Evolutionary conservation across 2,797 vertebrate species (phyloP).

Genomic region (Anabacerthia variegaticeps): DNA sequence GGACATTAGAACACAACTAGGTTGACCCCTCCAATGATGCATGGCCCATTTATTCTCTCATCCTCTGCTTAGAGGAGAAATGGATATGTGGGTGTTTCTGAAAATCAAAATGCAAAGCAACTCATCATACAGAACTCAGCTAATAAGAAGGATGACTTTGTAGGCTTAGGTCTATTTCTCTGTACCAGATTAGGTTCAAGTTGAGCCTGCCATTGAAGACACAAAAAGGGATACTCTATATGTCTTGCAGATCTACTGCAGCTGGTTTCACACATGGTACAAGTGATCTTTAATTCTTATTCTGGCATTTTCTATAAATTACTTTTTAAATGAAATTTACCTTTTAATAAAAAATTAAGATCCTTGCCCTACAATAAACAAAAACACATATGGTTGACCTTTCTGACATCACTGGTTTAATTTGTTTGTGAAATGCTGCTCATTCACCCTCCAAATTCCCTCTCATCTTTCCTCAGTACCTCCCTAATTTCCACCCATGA

Average conservation of each 20-base stretch:
- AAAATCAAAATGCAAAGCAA: slow-evolving; percentile 14
- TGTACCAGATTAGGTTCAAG: not conserved
- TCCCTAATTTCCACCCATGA: not conserved
- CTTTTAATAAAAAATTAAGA: not conserved
- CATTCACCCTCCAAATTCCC: not conserved
- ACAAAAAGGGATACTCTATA: not conserved
- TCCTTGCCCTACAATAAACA: not conserved
- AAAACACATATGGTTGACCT: not conserved
- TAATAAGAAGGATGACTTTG: not conserved
- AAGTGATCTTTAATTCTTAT: not conserved
- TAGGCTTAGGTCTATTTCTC: not conserved
- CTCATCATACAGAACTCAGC: not conserved
- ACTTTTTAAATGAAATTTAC: not conserved
- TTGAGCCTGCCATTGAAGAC: not conserved
- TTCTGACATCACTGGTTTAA: not conserved
- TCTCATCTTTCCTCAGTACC: not conserved
- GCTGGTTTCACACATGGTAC: not conserved
- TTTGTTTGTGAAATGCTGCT: not conserved
- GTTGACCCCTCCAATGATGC: not conserved
- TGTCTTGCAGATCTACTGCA: not conserved
- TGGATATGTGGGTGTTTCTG: not conserved
- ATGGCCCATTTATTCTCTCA: not conserved
- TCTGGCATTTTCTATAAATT: not conserved
- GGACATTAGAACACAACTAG: not conserved
- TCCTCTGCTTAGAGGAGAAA: not conserved